Evolutionary conservation across 2,113 vertebrate genomes (phyloP).

Genomic region (Boleophthalmus pectinirostris): DNA sequence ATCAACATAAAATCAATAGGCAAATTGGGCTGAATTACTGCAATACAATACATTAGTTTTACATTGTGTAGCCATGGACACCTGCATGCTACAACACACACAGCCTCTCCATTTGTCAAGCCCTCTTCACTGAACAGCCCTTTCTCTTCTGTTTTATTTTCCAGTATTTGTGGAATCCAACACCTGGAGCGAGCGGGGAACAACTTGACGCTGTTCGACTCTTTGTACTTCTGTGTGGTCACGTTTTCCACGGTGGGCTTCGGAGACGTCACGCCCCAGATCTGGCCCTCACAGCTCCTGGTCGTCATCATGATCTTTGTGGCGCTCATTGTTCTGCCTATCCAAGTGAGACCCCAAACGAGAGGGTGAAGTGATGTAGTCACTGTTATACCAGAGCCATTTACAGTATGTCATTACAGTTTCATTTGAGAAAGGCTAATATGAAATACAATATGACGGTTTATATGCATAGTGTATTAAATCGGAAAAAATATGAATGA

Average conservation of each 20-base stretch:
- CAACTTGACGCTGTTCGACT: constrained; percentile 83
- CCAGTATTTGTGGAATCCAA: constrained; percentile 82
- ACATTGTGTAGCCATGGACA: background rate
- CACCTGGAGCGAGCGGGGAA: constrained; percentile 82
- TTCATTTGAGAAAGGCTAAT: background rate
- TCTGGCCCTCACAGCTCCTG: constrained; percentile 84
- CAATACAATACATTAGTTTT: too few species aligned
- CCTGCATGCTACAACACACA: background rate
- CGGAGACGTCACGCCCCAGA: constrained; percentile 82
- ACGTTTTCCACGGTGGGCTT: constrained; percentile 85
- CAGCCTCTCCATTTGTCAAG: constrained; percentile 5
- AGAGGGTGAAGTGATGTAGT: background rate
- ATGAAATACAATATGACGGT: background rate
- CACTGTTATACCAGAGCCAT: background rate
- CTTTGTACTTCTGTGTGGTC: constrained; percentile 85
- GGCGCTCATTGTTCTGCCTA: constrained; percentile 83
- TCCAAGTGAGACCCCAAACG: constrained; percentile 71
- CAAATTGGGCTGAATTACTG: too few species aligned
- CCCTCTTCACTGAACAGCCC: constrained; percentile 4
- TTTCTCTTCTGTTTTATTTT: constrained; percentile 17
- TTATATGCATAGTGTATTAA: background rate
- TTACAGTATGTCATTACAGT: background rate
- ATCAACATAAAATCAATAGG: too few species aligned
- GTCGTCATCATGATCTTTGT: constrained; percentile 88
- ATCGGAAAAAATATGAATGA: too few species aligned